Conservation (phyloP, 2,797 vertebrate genomes). For the Rhadinocentrus ornatus region DNA sequence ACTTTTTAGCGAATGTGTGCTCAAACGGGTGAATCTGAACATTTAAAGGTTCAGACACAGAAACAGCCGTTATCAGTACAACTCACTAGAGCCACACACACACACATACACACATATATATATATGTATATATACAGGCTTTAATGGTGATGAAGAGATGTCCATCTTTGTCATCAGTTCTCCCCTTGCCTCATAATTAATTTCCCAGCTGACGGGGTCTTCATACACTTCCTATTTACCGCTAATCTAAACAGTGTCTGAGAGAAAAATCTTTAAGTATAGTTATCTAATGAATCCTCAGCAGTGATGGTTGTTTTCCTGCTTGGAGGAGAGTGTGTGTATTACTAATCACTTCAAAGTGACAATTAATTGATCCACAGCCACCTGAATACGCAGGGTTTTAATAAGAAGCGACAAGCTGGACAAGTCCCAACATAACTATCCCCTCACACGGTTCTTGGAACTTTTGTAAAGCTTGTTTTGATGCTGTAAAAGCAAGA, state of each 20-base stretch:
- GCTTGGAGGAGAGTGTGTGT: constrained; percentile 87
- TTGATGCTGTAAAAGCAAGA: constrained; percentile 1
- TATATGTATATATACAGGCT: constrained; percentile 2
- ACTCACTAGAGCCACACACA: no score
- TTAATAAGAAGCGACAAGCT: constrained; percentile 90
- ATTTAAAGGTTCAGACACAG: no score
- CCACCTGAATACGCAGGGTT: constrained; percentile 88
- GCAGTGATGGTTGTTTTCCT: constrained; percentile 84
- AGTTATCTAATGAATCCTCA: constrained; percentile 86
- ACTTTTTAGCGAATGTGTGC: no score
- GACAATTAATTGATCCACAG: constrained; percentile 88
- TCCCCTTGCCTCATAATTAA: constrained; percentile 55
- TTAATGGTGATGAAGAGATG: constrained; percentile 8
- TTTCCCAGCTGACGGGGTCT: constrained; percentile 62
- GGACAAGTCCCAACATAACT: constrained; percentile 74
- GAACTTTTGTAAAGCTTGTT: constrained; percentile 27
- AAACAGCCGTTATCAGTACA: no score
- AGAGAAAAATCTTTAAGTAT: constrained; percentile 31
- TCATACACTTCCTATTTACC: constrained; percentile 37
- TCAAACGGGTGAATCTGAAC: no score
- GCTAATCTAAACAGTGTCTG: constrained; percentile 47
- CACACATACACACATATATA: no score
- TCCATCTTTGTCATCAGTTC: constrained; percentile 49
- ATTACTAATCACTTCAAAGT: constrained; percentile 85
- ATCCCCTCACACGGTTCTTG: constrained; percentile 37